A percentile compares a stretch with the other conserved stretches of the same genome.
Conservation (phyloP, 2,113 vertebrate species). For the Diphyllodes magnificus region DNA sequence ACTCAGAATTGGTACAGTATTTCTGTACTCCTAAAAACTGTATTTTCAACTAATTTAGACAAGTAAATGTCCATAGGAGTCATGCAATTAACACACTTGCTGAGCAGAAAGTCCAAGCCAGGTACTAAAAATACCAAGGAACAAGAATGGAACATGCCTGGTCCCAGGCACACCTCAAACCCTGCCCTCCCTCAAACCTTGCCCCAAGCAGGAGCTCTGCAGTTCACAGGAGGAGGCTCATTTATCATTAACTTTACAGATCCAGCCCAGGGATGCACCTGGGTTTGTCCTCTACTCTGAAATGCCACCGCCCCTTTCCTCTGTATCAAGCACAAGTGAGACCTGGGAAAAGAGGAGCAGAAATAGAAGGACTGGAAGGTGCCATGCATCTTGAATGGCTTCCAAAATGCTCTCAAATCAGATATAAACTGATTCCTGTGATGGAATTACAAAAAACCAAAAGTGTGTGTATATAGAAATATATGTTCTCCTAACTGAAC, state of each 20-base stretch:
- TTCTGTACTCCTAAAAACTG: background rate
- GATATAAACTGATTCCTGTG: background rate
- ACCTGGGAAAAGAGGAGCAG: background rate
- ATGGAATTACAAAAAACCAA: background rate
- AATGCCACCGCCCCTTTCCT: fast-evolving
- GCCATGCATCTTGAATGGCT: background rate
- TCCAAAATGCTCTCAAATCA: background rate
- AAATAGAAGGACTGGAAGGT: background rate
- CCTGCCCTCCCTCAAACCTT: background rate
- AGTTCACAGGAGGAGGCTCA: fast-evolving
- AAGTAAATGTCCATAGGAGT: background rate
- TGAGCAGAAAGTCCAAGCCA: background rate
- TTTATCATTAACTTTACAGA: background rate
- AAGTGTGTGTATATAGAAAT: background rate
- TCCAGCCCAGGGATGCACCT: background rate
- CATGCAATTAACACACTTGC: background rate
- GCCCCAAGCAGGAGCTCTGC: background rate
- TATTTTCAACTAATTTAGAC: background rate
- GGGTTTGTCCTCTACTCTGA: background rate
- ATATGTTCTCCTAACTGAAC: background rate
- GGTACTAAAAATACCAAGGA: background rate
- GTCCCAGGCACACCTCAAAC: background rate
- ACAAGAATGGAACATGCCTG: background rate
- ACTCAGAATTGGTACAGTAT: background rate
- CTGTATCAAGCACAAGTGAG: background rate